These are phyloP conservation scores for Drosophila aff. DNA, from an alignment of 1,140 invertebrate genomes.

Conservation along the genomic window DNA sequence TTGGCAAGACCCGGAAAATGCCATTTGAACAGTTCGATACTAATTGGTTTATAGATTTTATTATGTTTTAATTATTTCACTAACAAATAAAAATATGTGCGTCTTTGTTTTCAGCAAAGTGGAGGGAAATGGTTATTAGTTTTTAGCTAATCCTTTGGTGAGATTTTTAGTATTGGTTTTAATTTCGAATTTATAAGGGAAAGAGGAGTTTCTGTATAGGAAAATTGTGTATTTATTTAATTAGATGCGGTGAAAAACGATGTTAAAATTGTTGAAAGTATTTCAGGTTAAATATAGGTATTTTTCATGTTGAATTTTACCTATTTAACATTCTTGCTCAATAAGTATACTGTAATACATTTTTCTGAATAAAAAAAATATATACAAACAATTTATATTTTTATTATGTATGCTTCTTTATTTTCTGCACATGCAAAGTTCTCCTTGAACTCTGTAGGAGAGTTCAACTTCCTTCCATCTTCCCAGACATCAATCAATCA, in stretches of 20 bases:
- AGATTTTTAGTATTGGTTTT: neutral
- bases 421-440: too few relatives aligned
- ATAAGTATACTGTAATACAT: too few relatives aligned
- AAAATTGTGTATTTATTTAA: neutral
- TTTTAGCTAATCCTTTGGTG: slow-evolving; percentile 9
- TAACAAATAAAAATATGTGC: slow-evolving; percentile 41
- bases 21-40: slow-evolving; percentile 38
- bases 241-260: neutral
- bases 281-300: too few relatives aligned
- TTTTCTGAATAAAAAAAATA: too few relatives aligned
- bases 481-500: slow-evolving; percentile 52
- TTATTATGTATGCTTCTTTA: too few relatives aligned
- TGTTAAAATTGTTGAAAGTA: neutral
- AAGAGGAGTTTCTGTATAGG: neutral
- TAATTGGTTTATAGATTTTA: slow-evolving; percentile 71
- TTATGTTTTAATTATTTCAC: slow-evolving; percentile 56
- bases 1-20: slow-evolving; percentile 18
- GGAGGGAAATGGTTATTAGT: slow-evolving; percentile 12
- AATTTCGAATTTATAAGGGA: neutral
- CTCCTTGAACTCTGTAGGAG: slow-evolving; percentile 16
- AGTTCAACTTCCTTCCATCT: neutral
- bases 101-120: slow-evolving; percentile 4
- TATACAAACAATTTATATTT: too few relatives aligned
- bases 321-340: too few relatives aligned
- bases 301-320: too few relatives aligned